A percentile compares a stretch with the other conserved stretches of the same genome.
Evolutionary conservation across 2,113 vertebrate genomes (phyloP).

Genomic region (Eurypyga helias): DNA sequence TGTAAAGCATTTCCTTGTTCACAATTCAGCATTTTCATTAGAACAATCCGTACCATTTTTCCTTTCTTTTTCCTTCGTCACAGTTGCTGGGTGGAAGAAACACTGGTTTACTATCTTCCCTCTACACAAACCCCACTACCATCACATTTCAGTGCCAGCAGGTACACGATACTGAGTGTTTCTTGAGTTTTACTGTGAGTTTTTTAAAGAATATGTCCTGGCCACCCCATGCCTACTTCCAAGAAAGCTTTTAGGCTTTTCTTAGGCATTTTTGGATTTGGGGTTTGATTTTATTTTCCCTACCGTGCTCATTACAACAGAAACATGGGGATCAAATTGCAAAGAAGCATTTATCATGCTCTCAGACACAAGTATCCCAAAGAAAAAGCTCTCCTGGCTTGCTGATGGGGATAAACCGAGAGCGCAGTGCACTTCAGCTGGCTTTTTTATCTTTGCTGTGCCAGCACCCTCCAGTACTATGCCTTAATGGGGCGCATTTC

Average conservation of each 20-base stretch:
- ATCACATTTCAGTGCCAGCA: not conserved
- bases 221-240: not conserved
- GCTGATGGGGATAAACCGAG: not conserved
- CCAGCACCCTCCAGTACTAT: not conserved
- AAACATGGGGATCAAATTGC: not conserved
- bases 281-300: too few relatives aligned
- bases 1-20: not conserved
- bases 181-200: not conserved
- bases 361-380: not conserved
- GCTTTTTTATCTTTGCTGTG: not conserved
- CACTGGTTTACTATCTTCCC: not conserved
- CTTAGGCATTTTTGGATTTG: too few relatives aligned
- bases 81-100: not conserved
- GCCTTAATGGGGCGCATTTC: not conserved
- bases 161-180: rapidly evolving
- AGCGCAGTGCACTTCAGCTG: rapidly evolving
- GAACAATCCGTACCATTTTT: not conserved
- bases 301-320: not conserved
- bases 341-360: not conserved
- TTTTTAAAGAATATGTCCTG: not conserved
- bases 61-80: not conserved
- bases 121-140: not conserved
- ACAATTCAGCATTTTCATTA: not conserved
- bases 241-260: not conserved
- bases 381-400: not conserved